phyloP scores from a whole-genome alignment of 2,113 vertebrate genomes.

The Grammomys dolichurus region DNA sequence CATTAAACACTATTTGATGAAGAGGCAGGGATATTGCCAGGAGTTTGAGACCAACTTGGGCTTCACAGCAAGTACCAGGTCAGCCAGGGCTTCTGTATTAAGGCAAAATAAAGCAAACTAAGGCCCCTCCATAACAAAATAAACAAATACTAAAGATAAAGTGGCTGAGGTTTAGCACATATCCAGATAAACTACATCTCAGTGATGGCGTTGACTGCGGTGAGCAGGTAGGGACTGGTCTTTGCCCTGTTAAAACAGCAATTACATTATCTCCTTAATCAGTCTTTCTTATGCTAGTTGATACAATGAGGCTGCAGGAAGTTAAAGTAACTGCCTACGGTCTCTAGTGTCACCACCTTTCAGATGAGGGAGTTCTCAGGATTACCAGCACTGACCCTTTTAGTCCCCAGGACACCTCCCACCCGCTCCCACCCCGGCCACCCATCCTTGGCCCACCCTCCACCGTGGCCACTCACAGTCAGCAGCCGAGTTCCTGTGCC shows the following conservation, averaged over 20 bases:
- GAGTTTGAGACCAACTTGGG: not conserved
- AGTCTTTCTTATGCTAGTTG: not conserved
- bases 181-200: not conserved
- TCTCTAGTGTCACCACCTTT: not conserved
- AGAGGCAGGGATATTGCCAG: not conserved
- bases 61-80: not conserved
- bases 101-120: not conserved
- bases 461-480: not conserved
- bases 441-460: not conserved
- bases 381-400: not conserved
- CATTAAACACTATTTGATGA: not conserved
- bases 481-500: not conserved
- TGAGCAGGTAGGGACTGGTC: not conserved
- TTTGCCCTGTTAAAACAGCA: not conserved
- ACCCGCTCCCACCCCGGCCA: too few relatives aligned
- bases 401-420: not conserved
- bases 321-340: not conserved
- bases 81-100: too few relatives aligned
- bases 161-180: not conserved
- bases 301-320: not conserved
- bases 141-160: not conserved
- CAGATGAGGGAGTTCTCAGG: not conserved
- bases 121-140: not conserved
- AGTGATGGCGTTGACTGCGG: too few relatives aligned
- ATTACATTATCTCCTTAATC: not conserved